Conservation (phyloP, 2,797 vertebrate species). For the Sebastes itinus region DNA sequence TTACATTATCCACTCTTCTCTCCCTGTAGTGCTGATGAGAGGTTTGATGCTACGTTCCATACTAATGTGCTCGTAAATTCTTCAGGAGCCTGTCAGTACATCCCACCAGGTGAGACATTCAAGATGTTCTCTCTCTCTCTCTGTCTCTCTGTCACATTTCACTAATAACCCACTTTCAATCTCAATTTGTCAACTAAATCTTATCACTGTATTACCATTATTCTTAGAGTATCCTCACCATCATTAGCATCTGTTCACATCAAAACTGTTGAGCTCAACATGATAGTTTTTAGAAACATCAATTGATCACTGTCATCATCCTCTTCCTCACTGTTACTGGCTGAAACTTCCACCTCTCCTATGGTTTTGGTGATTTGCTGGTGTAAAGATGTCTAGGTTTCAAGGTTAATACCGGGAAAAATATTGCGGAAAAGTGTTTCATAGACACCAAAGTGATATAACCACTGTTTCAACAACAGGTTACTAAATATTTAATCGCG, state of each 20-base stretch:
- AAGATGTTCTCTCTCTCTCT: conserved; percentile 10
- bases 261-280: background rate
- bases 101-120: conserved; percentile 88
- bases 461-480: background rate
- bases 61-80: conserved; percentile 92
- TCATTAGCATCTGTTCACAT: background rate
- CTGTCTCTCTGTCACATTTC: background rate
- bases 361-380: background rate
- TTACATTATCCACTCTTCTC: background rate
- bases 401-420: background rate
- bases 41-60: conserved; percentile 93
- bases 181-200: background rate
- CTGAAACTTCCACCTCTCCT: background rate
- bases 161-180: background rate
- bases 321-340: background rate
- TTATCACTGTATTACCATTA: background rate
- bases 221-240: background rate
- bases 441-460: background rate
- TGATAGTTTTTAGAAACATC: background rate
- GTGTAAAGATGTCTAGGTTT: background rate
- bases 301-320: background rate
- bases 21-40: conserved; percentile 87
- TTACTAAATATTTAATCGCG: background rate
- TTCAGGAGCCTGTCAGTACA: conserved; percentile 90
- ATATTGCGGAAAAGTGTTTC: background rate